phyloP scores from a whole-genome alignment of 2,113 vertebrate genomes.

The Hypocryptadius cinnamomeus region DNA sequence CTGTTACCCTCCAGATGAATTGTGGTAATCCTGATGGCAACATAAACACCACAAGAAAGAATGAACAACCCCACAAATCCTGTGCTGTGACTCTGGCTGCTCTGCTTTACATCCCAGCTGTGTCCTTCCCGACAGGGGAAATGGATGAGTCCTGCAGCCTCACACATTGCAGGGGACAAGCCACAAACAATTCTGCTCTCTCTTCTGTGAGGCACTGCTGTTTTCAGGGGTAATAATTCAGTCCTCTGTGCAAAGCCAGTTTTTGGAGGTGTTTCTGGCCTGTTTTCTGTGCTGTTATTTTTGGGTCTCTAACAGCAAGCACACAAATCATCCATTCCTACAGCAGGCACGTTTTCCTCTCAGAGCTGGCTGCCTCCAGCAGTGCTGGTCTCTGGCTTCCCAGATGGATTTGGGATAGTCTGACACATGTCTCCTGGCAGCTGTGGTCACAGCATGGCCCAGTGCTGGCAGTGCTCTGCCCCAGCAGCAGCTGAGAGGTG shows the following conservation, averaged over 20 bases:
- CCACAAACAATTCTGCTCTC: neutral
- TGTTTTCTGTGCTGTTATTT: neutral
- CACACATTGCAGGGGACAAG: neutral
- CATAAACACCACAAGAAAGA: neutral
- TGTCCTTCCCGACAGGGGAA: neutral
- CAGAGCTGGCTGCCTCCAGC: neutral
- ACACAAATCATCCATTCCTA: neutral
- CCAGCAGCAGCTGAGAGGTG: neutral
- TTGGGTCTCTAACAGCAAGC: neutral
- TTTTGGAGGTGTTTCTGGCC: neutral
- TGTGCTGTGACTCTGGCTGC: neutral
- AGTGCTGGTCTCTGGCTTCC: neutral
- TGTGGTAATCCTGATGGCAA: neutral
- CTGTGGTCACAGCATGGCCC: conserved; percentile 33
- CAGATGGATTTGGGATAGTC: conserved; percentile 6
- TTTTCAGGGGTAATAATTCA: neutral
- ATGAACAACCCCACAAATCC: neutral
- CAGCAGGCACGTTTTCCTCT: neutral
- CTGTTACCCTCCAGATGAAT: neutral
- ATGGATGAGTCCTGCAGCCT: neutral
- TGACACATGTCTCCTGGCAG: conserved; percentile 32
- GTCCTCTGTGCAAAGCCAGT: neutral
- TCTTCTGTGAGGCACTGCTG: neutral
- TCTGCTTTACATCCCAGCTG: neutral
- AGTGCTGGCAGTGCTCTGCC: neutral